A percentile compares a stretch with the other conserved stretches of the same genome.
Conservation (phyloP, 2,797 vertebrate species). For the Coregonus suidteri region DNA sequence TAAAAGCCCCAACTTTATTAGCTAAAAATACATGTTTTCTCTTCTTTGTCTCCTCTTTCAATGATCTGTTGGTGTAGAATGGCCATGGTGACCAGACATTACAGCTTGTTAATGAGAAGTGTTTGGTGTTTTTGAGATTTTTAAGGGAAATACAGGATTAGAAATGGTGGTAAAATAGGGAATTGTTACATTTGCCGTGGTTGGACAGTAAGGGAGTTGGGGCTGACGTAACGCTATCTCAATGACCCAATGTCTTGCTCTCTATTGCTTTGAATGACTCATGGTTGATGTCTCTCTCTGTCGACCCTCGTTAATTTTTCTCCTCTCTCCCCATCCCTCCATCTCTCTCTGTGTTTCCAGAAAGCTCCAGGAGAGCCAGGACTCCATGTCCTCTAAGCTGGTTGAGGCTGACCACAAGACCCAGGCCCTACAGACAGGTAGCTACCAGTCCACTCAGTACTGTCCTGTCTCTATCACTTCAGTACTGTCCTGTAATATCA, state of each 20-base stretch:
- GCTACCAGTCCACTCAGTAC: constrained; percentile 23
- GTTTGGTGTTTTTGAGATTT: constrained; percentile 70
- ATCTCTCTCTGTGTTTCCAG: constrained; percentile 64
- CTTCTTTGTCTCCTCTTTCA: constrained; percentile 23
- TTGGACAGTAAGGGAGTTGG: constrained; percentile 3
- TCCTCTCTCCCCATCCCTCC: constrained; percentile 7
- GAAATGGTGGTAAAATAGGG: constrained; percentile 74
- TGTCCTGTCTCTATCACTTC: no score
- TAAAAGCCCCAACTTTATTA: constrained; percentile 59
- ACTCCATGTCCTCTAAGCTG: constrained; percentile 91
- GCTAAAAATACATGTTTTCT: constrained; percentile 56
- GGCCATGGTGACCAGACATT: no score
- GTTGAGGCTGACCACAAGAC: constrained; percentile 94
- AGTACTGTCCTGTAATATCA: no score
- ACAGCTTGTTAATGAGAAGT: no score
- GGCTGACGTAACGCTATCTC: no score
- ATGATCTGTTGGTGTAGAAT: no score
- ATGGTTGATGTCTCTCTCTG: no score
- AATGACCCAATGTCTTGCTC: no score
- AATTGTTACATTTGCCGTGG: constrained; percentile 24
- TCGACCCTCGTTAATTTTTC: no score
- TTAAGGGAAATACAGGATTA: constrained; percentile 71
- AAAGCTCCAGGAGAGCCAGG: constrained; percentile 93
- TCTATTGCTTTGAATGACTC: neutral
- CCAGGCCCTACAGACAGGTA: constrained; percentile 95